These are phyloP conservation scores for Hoplostethus atlanticus DNA, from an alignment of 2,797 vertebrate genomes.

Conservation along the genomic window DNA sequence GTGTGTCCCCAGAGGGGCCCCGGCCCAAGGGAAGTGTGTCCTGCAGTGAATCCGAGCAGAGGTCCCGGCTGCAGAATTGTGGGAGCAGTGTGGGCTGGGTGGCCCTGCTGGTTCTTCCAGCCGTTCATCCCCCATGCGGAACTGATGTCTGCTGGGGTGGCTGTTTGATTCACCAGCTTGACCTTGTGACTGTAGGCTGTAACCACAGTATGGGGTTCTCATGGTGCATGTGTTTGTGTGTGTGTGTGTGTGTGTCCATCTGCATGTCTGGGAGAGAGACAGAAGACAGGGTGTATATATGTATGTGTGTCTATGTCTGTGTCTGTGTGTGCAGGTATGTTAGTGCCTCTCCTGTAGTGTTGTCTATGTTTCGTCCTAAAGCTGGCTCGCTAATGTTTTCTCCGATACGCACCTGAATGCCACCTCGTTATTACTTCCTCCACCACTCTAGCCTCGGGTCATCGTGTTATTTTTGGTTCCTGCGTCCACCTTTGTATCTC, in stretches of 20 bases:
- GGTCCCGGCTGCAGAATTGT: conserved; percentile 35
- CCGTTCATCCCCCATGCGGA: conserved; percentile 59
- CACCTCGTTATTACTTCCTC: conserved; percentile 24
- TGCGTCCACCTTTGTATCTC: conserved; percentile 43
- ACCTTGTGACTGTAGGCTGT: conserved; percentile 44
- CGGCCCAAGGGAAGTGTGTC: conserved; percentile 43
- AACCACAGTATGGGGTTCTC: conserved; percentile 42
- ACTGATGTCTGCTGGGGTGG: conserved; percentile 32
- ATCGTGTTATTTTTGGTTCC: conserved; percentile 17
- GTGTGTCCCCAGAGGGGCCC: conserved; percentile 57
- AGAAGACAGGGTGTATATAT: conserved; percentile 6
- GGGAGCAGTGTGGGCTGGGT: conserved; percentile 23
- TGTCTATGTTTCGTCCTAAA: conserved; percentile 24
- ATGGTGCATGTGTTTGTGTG: conserved; percentile 24
- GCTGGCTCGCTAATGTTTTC: conserved; percentile 16
- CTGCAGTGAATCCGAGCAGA: conserved; percentile 51
- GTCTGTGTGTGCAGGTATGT: conserved; percentile 1
- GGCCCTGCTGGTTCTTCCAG: conserved; percentile 35
- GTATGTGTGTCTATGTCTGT: background rate
- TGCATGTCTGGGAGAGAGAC: conserved; percentile 6
- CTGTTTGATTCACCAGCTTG: conserved; percentile 55
- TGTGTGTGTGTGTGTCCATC: conserved; percentile 7
- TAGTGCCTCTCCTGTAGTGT: conserved; percentile 11
- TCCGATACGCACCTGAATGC: conserved; percentile 11
- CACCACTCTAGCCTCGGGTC: conserved; percentile 29